Conservation (phyloP, 2,113 vertebrate genomes). For the Irena cyanogastra region DNA sequence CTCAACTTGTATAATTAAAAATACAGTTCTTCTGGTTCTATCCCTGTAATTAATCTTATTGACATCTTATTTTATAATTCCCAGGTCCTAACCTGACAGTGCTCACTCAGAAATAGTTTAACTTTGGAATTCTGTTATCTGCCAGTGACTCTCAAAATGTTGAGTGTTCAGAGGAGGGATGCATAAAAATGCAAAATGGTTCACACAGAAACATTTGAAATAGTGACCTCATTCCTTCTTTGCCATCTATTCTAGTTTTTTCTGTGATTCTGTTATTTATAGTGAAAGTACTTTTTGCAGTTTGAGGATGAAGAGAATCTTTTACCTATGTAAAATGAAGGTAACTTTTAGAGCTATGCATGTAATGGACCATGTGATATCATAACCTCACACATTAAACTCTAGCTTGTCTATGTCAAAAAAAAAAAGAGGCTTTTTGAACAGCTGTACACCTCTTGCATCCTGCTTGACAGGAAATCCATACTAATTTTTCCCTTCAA, state of each 20-base stretch:
- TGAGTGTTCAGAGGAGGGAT: not conserved
- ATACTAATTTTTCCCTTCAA: not conserved
- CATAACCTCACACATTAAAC: not conserved
- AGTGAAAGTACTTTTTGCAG: not conserved
- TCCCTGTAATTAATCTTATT: not conserved
- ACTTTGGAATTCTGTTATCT: not conserved
- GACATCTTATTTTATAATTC: not conserved
- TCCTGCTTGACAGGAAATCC: not conserved
- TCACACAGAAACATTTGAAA: not conserved
- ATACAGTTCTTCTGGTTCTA: not conserved
- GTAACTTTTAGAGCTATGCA: not conserved
- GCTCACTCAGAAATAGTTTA: not conserved
- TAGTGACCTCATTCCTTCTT: not conserved
- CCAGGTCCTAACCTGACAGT: not conserved
- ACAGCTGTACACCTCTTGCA: not conserved
- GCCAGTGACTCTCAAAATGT: not conserved
- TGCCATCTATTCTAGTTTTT: not conserved
- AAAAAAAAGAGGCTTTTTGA: not conserved
- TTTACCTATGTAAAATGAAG: not conserved
- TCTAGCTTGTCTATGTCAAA: not conserved
- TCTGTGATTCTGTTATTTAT: not conserved
- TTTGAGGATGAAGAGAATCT: not conserved
- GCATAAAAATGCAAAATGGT: not conserved
- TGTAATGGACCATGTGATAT: not conserved
- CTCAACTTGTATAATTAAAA: not conserved